phyloP scores from a whole-genome alignment of 2,888 invertebrate species.

The Venusia cambrica region DNA sequence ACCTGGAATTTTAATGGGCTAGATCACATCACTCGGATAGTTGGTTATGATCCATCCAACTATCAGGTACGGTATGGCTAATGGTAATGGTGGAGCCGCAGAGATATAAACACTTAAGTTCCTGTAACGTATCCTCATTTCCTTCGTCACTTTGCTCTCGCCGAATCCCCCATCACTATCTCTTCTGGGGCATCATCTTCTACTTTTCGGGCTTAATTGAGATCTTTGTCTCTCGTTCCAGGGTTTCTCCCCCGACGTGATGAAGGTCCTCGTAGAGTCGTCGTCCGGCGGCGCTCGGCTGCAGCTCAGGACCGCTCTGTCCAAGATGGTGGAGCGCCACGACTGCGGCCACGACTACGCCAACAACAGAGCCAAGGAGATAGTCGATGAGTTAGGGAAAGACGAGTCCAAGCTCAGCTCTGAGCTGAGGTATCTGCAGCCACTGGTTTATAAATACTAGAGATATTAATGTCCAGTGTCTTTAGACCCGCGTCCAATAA shows the following conservation, averaged over 20 bases:
- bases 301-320: slow-evolving; percentile 80
- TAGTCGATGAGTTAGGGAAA: slow-evolving; percentile 79
- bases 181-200: too few relatives aligned
- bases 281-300: slow-evolving; percentile 80
- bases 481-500: too few relatives aligned
- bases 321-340: slow-evolving; percentile 78
- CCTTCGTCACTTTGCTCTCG: too few relatives aligned
- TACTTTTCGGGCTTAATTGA: not conserved
- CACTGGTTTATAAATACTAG: slow-evolving; percentile 67
- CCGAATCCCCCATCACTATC: too few relatives aligned
- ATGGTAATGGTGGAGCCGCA: too few relatives aligned
- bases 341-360: slow-evolving; percentile 83
- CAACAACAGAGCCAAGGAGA: slow-evolving; percentile 74
- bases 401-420: slow-evolving; percentile 79
- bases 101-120: too few relatives aligned
- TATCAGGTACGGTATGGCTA: too few relatives aligned
- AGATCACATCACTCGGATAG: too few relatives aligned
- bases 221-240: slow-evolving; percentile 41
- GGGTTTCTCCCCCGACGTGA: slow-evolving; percentile 82
- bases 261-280: slow-evolving; percentile 76
- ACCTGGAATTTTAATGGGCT: too few relatives aligned
- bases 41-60: too few relatives aligned
- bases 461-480: not conserved
- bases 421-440: slow-evolving; percentile 81
- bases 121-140: too few relatives aligned